Evolutionary conservation across 2,113 vertebrate species (phyloP), one percentile per base, ranked within the genome.

Genomic region (Alligator mississippiensis): DNA sequence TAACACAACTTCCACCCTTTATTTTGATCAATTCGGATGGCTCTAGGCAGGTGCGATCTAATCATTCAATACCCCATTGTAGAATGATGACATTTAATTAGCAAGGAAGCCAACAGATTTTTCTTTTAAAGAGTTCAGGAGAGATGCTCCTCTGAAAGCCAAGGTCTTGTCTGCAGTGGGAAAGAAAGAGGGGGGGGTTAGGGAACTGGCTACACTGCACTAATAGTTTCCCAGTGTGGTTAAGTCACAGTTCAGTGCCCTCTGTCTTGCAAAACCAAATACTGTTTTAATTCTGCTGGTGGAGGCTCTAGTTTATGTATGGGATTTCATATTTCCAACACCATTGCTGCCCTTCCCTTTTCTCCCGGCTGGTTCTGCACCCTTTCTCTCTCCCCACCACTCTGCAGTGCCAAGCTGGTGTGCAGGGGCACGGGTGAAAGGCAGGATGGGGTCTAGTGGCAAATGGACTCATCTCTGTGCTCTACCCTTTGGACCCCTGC

Each of bases 51-150:
- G 93, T 76, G 5, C 74, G 2, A 30, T 6, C 55, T 85, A 77
- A 82, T 92, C 89, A 94, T 96, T 96, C 93, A 92, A 82, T 96
- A 83, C 64, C 80, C 2, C 54, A 57, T 59, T 68, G 78, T 86
- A 88, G 89, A 81, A 91, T 90, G 92, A 84, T 94, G 96, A 93
- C 96, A 96, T 95, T 96, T 93, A 93, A 96, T 96, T 94, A 96
- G 94, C 85, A 84, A 87, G 91, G 80, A 74, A 94, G 87, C 47
- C 58, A 84, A 87, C 78, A 66, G 93, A 85, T 14, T 1, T 72
- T 90, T 47, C 60, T 77, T 77, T 24, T 47, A 59, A 59, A 28
- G 75, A 80, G 74, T 80, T 0, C 25, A 54, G 80, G 80, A 89
- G 80, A 17, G 47, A 80, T 72, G 60, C 64, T 34, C 38, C 61